phyloP scores from a whole-genome alignment of 2,888 invertebrate genomes.

The Laspeyria flexula region DNA sequence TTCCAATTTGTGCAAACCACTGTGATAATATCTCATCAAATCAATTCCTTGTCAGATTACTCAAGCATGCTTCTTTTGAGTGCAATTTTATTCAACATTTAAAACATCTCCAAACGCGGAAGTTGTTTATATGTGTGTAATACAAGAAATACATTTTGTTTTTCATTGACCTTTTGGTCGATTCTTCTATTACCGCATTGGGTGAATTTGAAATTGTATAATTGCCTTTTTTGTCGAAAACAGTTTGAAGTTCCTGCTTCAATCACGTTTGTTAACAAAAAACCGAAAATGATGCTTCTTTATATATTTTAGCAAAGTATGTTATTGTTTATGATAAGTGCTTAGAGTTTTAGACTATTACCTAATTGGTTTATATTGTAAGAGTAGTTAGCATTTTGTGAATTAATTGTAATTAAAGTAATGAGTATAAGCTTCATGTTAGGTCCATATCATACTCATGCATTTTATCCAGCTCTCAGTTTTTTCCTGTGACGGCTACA shows the following conservation, averaged over 20 bases:
- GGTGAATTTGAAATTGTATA: constrained; percentile 31
- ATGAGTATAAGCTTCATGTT: no score
- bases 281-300: background rate
- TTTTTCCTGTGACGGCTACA: no score
- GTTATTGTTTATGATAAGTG: background rate
- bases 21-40: background rate
- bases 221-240: constrained; percentile 7
- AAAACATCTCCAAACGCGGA: constrained; percentile 20
- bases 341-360: background rate
- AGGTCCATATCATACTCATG: no score
- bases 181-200: constrained; percentile 23
- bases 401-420: no score
- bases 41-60: background rate
- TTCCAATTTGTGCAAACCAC: background rate
- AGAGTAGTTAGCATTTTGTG: no score
- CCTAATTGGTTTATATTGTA: no score
- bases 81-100: constrained; percentile 3
- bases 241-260: background rate
- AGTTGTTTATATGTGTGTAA: constrained; percentile 18
- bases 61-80: background rate
- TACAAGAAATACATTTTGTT: constrained; percentile 20
- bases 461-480: no score
- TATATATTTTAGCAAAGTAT: background rate
- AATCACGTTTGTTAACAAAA: background rate
- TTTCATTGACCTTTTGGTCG: constrained; percentile 39